Evolutionary conservation across 2,113 vertebrate species (phyloP), one percentile per base, ranked within the genome.

Genomic region (Bufo bufo): DNA sequence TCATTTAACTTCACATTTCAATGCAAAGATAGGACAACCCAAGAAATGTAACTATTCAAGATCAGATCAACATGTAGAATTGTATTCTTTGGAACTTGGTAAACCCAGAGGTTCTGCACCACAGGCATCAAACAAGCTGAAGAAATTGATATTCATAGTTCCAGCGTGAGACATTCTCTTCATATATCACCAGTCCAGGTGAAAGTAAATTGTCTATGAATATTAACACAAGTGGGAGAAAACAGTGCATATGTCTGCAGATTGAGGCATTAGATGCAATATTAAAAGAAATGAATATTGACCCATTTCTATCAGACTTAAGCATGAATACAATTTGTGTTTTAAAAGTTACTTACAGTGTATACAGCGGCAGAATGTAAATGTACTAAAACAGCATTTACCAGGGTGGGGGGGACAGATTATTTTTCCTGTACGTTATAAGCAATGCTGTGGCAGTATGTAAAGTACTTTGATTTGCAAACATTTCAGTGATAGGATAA

Each of bases 141-240:
- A 23, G 61, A 83, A 66, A 66, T 50, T 83, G 81, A 83, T 83
- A 83, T 66, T 83, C 81, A 83, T 83, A 83, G 81, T 52, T 83
- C 20, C 81, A 66, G 61, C 81, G 69, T 82, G 61, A 86, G 17
- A 75, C 17, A 11, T 16, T 20, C 45, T 20, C 45, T 20, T 50
- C 47, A 52, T 63, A 52, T 65, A 86, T 78, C 56, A 65, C 58
- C 33, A 63, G 17, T 78, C 58, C 61, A 77, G 58, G 45, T 49
- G 45, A 20, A 78, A 63, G 72, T 65, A 86, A 86, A 86, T 78
- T 50, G 45, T 52, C 85, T 63, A 86, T 78, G 74, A 86, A 86
- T 86, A 77, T 86, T 86, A 65, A 78, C 74, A 50, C 45, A 52
- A 17, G 45, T 6, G 43, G 72, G 77, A 77, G 45, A 78, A 33